A percentile compares a stretch with the other conserved stretches of the same genome.
These are phyloP conservation scores for Morpho achilles DNA, from an alignment of 2,888 invertebrate species.

Conservation along the genomic window DNA sequence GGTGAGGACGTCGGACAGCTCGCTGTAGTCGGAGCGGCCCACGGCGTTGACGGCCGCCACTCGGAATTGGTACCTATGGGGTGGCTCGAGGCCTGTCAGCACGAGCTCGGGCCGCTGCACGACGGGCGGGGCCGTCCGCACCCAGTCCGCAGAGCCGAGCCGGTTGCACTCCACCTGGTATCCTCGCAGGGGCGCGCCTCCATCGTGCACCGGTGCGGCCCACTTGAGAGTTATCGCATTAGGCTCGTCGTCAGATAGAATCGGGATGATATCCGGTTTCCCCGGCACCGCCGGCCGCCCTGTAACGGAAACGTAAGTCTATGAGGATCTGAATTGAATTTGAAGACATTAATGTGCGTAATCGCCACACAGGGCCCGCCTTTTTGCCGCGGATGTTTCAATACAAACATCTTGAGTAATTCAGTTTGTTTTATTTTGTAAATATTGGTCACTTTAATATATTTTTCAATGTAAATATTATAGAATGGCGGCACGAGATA, in stretches of 20 bases:
- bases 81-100: slow-evolving; percentile 90
- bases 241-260: slow-evolving; percentile 85
- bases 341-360: too few species aligned
- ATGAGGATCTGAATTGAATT: neutral
- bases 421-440: too few species aligned
- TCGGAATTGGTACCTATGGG: slow-evolving; percentile 93
- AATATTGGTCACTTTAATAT: too few species aligned
- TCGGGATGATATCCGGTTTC: slow-evolving; percentile 88
- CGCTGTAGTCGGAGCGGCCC: slow-evolving; percentile 91
- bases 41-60: slow-evolving; percentile 95
- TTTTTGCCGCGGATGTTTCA: too few species aligned
- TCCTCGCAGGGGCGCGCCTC: slow-evolving; percentile 91
- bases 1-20: slow-evolving; percentile 90
- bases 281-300: slow-evolving; percentile 90
- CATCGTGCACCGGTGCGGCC: slow-evolving; percentile 89
- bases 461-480: too few species aligned
- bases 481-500: too few species aligned
- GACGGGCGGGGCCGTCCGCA: slow-evolving; percentile 86
- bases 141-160: slow-evolving; percentile 89
- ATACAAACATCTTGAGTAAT: too few species aligned
- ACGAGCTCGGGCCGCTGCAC: slow-evolving; percentile 86
- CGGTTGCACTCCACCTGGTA: slow-evolving; percentile 86
- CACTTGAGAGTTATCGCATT: slow-evolving; percentile 90
- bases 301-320: slow-evolving; percentile 52
- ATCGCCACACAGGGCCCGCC: too few species aligned